Percentiles rank a stretch among this genome's conserved stretches.
phyloP scores from a whole-genome alignment of 1,140 invertebrate species.

The Chymomyza costata region DNA sequence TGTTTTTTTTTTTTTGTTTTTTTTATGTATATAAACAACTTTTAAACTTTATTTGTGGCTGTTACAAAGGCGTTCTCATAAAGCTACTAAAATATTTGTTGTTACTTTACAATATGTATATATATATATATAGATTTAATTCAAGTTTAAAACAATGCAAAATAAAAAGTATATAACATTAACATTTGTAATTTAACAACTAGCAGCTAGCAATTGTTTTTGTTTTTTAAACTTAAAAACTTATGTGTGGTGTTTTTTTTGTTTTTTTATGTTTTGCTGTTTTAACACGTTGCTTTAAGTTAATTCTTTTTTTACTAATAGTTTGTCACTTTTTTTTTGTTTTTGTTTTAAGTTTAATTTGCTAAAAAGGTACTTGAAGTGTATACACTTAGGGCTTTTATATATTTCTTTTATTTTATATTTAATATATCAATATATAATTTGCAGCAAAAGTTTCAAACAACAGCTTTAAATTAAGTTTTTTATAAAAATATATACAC shows the following conservation, averaged over 20 bases:
- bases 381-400: slow-evolving; percentile 49
- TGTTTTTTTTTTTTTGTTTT: no score
- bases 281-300: slow-evolving; percentile 8
- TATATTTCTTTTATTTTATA: slow-evolving; percentile 2
- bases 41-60: neutral
- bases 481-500: neutral
- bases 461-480: slow-evolving; percentile 23
- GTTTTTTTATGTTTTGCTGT: slow-evolving; percentile 3
- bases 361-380: slow-evolving; percentile 73
- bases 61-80: slow-evolving; percentile 27
- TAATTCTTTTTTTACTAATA: slow-evolving; percentile 21
- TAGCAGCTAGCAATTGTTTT: slow-evolving; percentile 22
- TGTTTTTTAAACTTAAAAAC: neutral
- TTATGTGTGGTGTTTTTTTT: neutral
- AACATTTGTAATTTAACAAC: slow-evolving; percentile 40
- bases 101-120: slow-evolving; percentile 17
- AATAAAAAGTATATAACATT: slow-evolving; percentile 30
- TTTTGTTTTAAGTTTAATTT: slow-evolving; percentile 23
- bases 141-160: no score
- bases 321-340: slow-evolving; percentile 17
- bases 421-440: neutral
- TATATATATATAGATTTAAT: slow-evolving; percentile 16
- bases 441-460: slow-evolving; percentile 11
- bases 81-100: slow-evolving; percentile 27
- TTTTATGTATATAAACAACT: no score